Percentiles rank a stretch among this genome's conserved stretches.
Evolutionary conservation across 2,797 vertebrate species (phyloP).

Genomic region (Sebastes hubbsi): DNA sequence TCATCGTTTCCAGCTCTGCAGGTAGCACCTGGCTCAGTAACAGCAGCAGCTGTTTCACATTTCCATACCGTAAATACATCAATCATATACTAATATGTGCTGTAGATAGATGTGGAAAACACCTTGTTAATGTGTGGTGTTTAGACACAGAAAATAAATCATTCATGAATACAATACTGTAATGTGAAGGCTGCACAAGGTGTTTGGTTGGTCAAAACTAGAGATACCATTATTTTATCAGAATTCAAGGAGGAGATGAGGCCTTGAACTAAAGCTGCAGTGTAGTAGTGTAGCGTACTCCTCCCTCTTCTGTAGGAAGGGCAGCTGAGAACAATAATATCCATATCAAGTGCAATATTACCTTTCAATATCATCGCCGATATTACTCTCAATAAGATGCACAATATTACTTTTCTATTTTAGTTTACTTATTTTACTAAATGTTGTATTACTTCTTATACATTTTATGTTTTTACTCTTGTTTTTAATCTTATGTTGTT

Average conservation of each 20-base stretch:
- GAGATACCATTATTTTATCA: background rate
- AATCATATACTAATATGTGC: background rate
- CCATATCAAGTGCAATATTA: too few relatives aligned
- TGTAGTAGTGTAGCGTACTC: background rate
- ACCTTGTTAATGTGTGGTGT: background rate
- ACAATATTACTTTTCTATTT: too few relatives aligned
- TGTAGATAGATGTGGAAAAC: background rate
- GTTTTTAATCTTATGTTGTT: too few relatives aligned
- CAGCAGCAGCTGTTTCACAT: constrained; percentile 45
- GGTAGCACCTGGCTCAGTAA: constrained; percentile 43
- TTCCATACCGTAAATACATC: constrained; percentile 14
- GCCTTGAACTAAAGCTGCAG: background rate
- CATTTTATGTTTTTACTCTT: too few relatives aligned
- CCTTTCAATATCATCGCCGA: too few relatives aligned
- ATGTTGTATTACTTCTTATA: too few relatives aligned
- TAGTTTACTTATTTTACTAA: too few relatives aligned
- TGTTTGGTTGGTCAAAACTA: background rate
- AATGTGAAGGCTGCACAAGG: background rate
- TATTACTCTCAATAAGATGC: too few relatives aligned
- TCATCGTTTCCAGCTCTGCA: constrained; percentile 45
- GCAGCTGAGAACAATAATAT: too few relatives aligned
- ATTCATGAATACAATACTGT: background rate
- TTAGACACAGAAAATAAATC: background rate
- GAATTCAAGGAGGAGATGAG: background rate
- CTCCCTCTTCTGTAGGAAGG: too few relatives aligned